These are phyloP conservation scores for Lates japonicus DNA, from an alignment of 2,797 vertebrate species.

Conservation along the genomic window DNA sequence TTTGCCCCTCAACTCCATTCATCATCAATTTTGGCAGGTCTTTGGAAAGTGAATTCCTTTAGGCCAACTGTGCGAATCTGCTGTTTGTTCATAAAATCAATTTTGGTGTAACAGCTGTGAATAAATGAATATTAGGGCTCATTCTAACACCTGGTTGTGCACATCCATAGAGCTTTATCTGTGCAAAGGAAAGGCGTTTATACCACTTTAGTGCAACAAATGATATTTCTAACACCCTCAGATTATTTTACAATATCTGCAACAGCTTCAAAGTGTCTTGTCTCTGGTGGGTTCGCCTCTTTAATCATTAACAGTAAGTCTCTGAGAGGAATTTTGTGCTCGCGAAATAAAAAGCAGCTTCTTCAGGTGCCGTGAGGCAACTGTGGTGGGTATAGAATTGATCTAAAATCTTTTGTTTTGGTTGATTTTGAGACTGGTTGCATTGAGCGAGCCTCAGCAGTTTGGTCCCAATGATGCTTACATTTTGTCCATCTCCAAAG, in stretches of 20 bases:
- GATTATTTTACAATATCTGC: conserved; percentile 39
- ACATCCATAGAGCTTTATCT: background rate
- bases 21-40: conserved; percentile 31
- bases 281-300: conserved; percentile 47
- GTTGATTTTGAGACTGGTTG: background rate
- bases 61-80: background rate
- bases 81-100: background rate
- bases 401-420: background rate
- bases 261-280: conserved; percentile 40
- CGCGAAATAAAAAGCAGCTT: conserved; percentile 9
- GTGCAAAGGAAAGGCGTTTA: conserved; percentile 5
- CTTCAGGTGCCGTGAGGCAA: background rate
- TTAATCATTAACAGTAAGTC: conserved; percentile 64
- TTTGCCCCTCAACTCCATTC: conserved; percentile 11
- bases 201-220: conserved; percentile 14
- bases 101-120: background rate
- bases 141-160: background rate
- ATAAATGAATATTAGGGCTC: background rate
- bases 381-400: background rate
- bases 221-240: background rate
- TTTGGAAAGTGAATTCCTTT: conserved; percentile 15
- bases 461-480: conserved; percentile 11
- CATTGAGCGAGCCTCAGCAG: conserved; percentile 9
- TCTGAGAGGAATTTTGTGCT: conserved; percentile 23
- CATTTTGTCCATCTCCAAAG: background rate